phyloP scores from a whole-genome alignment of 2,888 invertebrate genomes.

The Oscheius myriophilus region DNA sequence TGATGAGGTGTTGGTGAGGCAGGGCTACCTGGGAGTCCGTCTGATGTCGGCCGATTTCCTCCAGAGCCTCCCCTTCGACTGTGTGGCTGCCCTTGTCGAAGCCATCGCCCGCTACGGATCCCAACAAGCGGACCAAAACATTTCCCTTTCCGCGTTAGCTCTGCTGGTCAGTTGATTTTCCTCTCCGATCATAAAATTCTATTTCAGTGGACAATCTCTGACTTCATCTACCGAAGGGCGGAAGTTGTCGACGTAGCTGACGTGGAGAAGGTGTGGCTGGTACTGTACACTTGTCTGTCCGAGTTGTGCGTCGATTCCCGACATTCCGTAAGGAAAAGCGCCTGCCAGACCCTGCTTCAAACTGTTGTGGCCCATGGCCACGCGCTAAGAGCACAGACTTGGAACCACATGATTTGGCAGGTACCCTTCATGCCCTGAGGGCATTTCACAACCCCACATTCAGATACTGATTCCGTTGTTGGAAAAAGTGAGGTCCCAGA shows the following conservation, averaged over 20 bases:
- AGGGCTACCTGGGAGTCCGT: slow-evolving; percentile 96
- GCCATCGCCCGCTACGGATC: slow-evolving; percentile 94
- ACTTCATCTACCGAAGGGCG: slow-evolving; percentile 76
- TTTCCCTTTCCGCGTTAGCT: slow-evolving; percentile 94
- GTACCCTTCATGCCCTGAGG: slow-evolving; percentile 66
- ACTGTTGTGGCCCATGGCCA: slow-evolving; percentile 87
- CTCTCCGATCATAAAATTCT: slow-evolving; percentile 24
- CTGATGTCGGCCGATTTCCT: slow-evolving; percentile 89
- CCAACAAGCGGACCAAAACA: slow-evolving; percentile 94
- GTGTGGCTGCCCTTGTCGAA: slow-evolving; percentile 79
- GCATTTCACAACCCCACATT: not conserved
- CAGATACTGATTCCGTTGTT: slow-evolving; percentile 90
- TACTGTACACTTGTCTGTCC: slow-evolving; percentile 71
- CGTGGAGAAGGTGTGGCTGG: slow-evolving; percentile 68
- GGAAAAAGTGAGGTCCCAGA: slow-evolving; percentile 82
- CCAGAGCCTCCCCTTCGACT: slow-evolving; percentile 89
- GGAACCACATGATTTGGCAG: slow-evolving; percentile 93
- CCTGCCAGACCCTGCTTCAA: slow-evolving; percentile 95
- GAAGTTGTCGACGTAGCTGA: slow-evolving; percentile 46
- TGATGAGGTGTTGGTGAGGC: slow-evolving; percentile 39
- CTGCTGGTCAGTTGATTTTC: slow-evolving; percentile 76
- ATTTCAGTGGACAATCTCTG: slow-evolving; percentile 95
- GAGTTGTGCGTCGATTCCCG: slow-evolving; percentile 89
- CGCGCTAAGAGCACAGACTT: slow-evolving; percentile 50
- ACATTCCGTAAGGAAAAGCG: slow-evolving; percentile 89